Base-by-base conservation (phyloP, 2,888 invertebrate species). In the Ctena decussata region DNA sequence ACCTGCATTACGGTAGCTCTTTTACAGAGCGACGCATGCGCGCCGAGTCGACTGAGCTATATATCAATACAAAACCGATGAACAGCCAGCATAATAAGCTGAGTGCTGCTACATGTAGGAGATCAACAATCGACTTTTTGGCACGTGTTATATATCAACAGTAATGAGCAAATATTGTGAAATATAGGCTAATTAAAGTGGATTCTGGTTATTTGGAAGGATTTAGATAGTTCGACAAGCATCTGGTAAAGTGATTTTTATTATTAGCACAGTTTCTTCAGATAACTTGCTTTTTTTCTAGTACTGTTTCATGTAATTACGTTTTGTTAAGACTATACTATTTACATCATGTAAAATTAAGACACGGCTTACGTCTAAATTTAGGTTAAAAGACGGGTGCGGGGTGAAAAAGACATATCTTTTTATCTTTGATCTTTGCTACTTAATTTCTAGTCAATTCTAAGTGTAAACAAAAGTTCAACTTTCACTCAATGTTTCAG, bases 21-120 rank as follows among this genome's bases (percentile, higher is more conserved):
- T n/a, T n/a, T n/a, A n/a, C n/a, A n/a, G n/a, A n/a, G n/a, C n/a
- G 12, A 57, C 57, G 57, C 57, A 57, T 57, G 57, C 57, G 57
- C 30, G 8, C 3, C 1, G 2, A 27, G 27, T 57, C 12, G 30
- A 57, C 12, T 21, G 15, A 30, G 30, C 57, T 57, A 57, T 57
- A 57, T 57, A 57, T 57, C 57, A n/a, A 57, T 57, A 57, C 21
- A 5, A 46, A 15, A 3, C 46, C 46, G 46, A 46, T 46, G 46
- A 46, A 46, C 3, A 3, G 46, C 46, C 12, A 46, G 21, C 46
- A n/a, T n/a, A n/a, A n/a, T 15, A 46, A 46, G 2, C 46, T 21
- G 8, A n/a, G n/a, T n/a, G n/a, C 18, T 46, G 46, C 21, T 8
- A 21, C 21, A 46, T 2, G 8, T 21, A 15, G 15, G 8, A 11